phyloP scores from a whole-genome alignment of 2,113 vertebrate genomes.

The Mesocricetus auratus region DNA sequence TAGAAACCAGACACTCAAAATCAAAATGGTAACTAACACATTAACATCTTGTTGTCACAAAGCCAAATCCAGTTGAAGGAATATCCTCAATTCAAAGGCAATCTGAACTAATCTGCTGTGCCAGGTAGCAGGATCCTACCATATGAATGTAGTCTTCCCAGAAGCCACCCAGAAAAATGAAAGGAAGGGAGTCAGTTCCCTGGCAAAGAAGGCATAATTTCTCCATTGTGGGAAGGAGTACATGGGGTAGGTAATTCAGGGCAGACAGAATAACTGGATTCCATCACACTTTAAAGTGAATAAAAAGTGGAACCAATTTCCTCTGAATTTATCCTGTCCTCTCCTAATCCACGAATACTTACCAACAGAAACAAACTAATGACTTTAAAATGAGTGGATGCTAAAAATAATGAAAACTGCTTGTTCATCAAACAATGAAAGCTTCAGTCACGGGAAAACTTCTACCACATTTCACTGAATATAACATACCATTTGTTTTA shows the following conservation, averaged over 20 bases:
- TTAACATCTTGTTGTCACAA: not conserved
- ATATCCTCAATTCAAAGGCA: not conserved
- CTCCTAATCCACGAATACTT: not conserved
- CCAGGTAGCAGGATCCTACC: not conserved
- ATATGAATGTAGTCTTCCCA: not conserved
- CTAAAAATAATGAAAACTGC: slow-evolving; percentile 58
- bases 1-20: not conserved
- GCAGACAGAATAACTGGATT: not conserved
- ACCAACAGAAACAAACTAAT: slow-evolving; percentile 12
- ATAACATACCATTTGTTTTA: slow-evolving; percentile 27
- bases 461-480: slow-evolving; percentile 37
- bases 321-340: not conserved
- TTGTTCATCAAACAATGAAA: slow-evolving; percentile 39
- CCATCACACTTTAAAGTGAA: not conserved
- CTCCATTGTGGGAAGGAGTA: not conserved
- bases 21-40: not conserved
- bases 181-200: not conserved
- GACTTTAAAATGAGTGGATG: slow-evolving; percentile 49
- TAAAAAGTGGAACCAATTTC: not conserved
- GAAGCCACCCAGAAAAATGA: not conserved
- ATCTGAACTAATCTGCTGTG: not conserved
- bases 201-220: not conserved
- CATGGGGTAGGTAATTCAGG: not conserved
- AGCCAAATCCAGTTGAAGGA: not conserved
- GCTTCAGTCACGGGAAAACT: not conserved